Evolutionary conservation across 2,888 invertebrate species (phyloP).

Genomic region (Serripes groenlandicus): DNA sequence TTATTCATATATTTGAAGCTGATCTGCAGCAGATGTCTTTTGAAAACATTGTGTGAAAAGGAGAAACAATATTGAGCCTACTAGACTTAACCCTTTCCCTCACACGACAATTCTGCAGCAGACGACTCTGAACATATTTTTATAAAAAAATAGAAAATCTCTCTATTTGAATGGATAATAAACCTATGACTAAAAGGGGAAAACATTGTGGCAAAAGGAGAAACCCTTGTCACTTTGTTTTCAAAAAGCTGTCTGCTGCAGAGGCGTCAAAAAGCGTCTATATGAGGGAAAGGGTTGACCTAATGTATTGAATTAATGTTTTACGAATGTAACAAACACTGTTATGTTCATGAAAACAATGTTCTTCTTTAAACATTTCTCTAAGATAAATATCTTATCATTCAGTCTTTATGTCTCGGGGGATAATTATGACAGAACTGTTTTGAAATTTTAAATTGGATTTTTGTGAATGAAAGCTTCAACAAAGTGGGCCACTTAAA

Average conservation of each 20-base stretch:
- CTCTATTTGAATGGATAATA: neutral
- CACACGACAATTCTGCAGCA: neutral
- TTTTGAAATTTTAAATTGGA: too few relatives aligned
- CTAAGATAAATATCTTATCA: too few relatives aligned
- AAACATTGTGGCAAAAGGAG: neutral
- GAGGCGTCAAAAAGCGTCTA: neutral
- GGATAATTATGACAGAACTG: too few relatives aligned
- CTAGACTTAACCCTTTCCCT: neutral
- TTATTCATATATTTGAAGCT: too few relatives aligned
- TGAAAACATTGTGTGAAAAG: neutral
- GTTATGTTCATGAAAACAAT: too few relatives aligned
- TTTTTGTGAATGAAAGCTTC: neutral
- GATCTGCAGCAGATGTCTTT: too few relatives aligned
- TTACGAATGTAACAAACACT: too few relatives aligned
- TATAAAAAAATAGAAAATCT: neutral
- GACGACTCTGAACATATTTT: neutral
- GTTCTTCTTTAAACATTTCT: too few relatives aligned
- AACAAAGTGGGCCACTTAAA: slow-evolving; percentile 12
- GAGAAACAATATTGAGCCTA: too few relatives aligned
- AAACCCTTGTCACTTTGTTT: neutral
- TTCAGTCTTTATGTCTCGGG: too few relatives aligned
- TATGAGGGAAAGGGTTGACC: neutral
- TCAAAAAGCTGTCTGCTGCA: neutral
- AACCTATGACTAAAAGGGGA: neutral
- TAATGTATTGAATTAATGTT: neutral